Base-by-base conservation (phyloP, 2,113 vertebrate species). In the Dinomys branickii region DNA sequence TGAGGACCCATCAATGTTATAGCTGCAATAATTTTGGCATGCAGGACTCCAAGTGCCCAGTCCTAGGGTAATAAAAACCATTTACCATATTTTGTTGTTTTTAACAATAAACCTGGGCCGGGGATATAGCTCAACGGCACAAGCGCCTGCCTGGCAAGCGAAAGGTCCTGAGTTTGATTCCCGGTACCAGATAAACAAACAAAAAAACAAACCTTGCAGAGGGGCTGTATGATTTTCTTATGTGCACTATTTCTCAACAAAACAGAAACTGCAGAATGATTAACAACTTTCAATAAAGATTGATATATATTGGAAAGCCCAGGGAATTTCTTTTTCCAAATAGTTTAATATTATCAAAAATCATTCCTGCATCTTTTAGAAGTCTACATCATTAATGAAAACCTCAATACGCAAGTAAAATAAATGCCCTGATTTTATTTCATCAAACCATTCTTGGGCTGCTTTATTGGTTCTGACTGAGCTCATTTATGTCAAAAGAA, bases 1-100 rank as follows among this genome's bases (percentile, higher is more conserved):
- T 99, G 99, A 94, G 99, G 99, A 58, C 99, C 99, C 99, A 99
- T 99, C 90, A 99, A 97, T 26, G 99, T 99, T 98, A 99, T 99
- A 95, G 99, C 99, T 97, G 99, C 99, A 90, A 99, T 99, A 97
- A 99, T 99, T 99, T 99, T 99, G 98, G 99, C 99, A 98, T 99
- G 99, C 80, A 99, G 99, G 97, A 99, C 99, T 98, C 99, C 99
- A 94, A 99, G 99, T 96, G 99, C 99, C 99, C 99, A 99, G 97
- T 99, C 99, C 99, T 99, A 95, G 12, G 33, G 38, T 41, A 93
- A 73, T 41, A 56, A 95, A 93, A 77, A 94, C 14, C 56, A 93
- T 4, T 95, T 87, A 90, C 41, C 5, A 85, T 11, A 78, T 56
- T 50, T 54, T 85, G 14, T 52, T 52, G 14, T 35, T 71, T 73